These are phyloP conservation scores for Drosophila cognata DNA, from an alignment of 2,888 invertebrate species.

Conservation along the genomic window DNA sequence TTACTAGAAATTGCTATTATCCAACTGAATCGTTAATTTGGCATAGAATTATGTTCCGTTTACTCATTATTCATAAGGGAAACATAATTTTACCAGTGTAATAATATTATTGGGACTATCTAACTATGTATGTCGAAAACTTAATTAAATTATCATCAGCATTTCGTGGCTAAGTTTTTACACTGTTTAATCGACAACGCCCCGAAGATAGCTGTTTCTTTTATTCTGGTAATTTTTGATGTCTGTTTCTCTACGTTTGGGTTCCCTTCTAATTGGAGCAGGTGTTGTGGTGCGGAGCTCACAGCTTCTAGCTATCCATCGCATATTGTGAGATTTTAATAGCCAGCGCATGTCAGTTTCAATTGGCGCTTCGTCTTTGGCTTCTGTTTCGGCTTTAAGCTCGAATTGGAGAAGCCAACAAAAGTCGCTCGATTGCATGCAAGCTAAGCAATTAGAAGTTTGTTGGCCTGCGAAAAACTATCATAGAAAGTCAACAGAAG, in stretches of 20 bases:
- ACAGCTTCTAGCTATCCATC: conserved; percentile 29
- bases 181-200: background rate
- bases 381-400: background rate
- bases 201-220: background rate
- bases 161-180: background rate
- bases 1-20: background rate
- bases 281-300: conserved; percentile 53
- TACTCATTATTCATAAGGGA: background rate
- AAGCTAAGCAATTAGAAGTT: conserved; percentile 70
- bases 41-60: background rate
- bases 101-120: background rate
- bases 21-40: background rate
- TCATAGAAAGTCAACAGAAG: conserved; percentile 27
- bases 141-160: background rate
- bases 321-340: conserved; percentile 54
- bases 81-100: background rate
- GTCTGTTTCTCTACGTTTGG: conserved; percentile 28
- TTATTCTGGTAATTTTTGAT: background rate
- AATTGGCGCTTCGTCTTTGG: conserved; percentile 16
- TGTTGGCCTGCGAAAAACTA: conserved; percentile 65
- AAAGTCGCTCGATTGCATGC: conserved; percentile 63
- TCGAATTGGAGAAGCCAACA: conserved; percentile 13
- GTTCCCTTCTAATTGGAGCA: conserved; percentile 57
- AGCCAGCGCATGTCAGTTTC: conserved; percentile 54
- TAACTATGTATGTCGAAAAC: background rate